phyloP scores from a whole-genome alignment of 2,888 invertebrate species.

The Polia nebulosa region DNA sequence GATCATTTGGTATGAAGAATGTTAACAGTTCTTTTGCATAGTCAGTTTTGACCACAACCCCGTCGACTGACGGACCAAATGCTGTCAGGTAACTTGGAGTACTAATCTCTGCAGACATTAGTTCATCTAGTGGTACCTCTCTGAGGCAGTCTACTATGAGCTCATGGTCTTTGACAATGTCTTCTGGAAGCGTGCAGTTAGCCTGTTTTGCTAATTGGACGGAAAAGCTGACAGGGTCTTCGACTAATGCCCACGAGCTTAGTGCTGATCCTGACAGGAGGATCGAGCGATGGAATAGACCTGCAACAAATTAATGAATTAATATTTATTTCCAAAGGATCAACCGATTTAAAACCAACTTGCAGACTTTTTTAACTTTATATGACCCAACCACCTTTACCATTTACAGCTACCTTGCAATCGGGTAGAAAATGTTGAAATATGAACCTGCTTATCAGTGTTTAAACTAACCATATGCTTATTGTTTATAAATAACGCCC shows the following conservation, averaged over 20 bases:
- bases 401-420: too few relatives aligned
- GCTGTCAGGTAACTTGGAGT: slow-evolving; percentile 96
- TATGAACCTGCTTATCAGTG: too few relatives aligned
- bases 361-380: too few relatives aligned
- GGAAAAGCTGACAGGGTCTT: slow-evolving; percentile 96
- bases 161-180: slow-evolving; percentile 95
- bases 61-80: slow-evolving; percentile 98
- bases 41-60: slow-evolving; percentile 97
- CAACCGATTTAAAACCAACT: neutral
- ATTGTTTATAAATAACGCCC: too few relatives aligned
- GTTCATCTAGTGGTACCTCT: slow-evolving; percentile 93
- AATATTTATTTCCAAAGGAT: neutral
- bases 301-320: slow-evolving; percentile 87
- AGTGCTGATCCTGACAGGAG: slow-evolving; percentile 97
- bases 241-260: slow-evolving; percentile 97
- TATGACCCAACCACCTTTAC: too few relatives aligned
- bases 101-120: slow-evolving; percentile 94
- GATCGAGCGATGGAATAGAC: slow-evolving; percentile 96
- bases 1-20: slow-evolving; percentile 93
- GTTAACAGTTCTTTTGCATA: slow-evolving; percentile 95
- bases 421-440: too few relatives aligned
- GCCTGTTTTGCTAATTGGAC: slow-evolving; percentile 95
- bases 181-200: slow-evolving; percentile 96
- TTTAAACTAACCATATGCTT: too few relatives aligned
- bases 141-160: slow-evolving; percentile 96